phyloP scores from a whole-genome alignment of 64 coral and sea anemone species.

The Montipora cactus region DNA sequence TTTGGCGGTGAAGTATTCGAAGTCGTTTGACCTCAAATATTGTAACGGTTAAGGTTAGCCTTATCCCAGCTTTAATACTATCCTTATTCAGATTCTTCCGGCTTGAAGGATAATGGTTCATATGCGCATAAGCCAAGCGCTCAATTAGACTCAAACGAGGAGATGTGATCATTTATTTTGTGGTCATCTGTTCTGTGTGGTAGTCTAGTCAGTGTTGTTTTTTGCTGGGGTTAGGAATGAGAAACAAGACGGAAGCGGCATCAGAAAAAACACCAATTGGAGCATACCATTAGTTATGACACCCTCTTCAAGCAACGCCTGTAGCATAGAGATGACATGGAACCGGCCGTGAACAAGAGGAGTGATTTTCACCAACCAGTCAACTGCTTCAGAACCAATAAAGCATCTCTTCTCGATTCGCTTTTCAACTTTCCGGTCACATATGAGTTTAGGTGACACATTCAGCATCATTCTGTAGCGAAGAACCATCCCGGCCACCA shows the following conservation, averaged over 20 bases:
- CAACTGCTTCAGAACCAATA: slow-evolving; percentile 78
- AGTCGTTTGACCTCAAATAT: no score
- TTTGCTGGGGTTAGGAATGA: neutral
- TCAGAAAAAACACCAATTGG: neutral
- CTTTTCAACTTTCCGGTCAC: slow-evolving; percentile 55
- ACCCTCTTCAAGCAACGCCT: slow-evolving; percentile 86
- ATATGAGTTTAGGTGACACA: slow-evolving; percentile 72
- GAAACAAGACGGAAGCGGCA: neutral
- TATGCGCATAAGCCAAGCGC: no score
- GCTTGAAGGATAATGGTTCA: no score
- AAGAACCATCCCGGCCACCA: slow-evolving; percentile 15
- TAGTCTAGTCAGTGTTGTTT: neutral
- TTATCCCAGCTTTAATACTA: no score
- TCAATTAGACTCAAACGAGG: no score
- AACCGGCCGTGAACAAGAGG: slow-evolving; percentile 84
- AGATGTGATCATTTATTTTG: no score
- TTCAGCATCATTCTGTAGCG: slow-evolving; percentile 17
- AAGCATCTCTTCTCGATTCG: slow-evolving; percentile 51
- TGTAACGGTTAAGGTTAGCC: no score
- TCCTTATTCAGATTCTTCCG: no score
- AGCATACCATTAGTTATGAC: slow-evolving; percentile 69
- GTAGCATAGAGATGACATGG: slow-evolving; percentile 73
- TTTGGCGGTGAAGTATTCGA: neutral
- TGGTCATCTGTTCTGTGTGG: neutral
- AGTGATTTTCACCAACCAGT: slow-evolving; percentile 74